Conservation (phyloP, 2,888 invertebrate species). For the Colostygia pectinataria region DNA sequence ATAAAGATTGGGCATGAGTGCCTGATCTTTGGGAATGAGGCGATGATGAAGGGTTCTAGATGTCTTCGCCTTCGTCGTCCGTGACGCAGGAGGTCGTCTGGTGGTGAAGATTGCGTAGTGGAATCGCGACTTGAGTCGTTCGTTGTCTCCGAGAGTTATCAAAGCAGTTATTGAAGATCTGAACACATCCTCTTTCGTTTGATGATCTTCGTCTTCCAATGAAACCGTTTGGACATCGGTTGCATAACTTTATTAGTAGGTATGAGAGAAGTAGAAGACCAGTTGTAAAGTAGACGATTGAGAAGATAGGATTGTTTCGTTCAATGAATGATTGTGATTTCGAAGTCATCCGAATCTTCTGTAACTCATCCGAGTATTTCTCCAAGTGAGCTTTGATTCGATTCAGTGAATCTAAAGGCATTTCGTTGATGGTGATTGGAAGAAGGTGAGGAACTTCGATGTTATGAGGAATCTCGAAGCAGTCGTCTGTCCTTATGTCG, state of each 20-base stretch:
- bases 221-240: constrained; percentile 1
- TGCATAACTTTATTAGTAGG: constrained; percentile 3
- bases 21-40: background rate
- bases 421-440: constrained; percentile 24
- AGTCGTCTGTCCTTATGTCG: constrained; percentile 29
- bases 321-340: constrained; percentile 13
- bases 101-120: background rate
- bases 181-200: constrained; percentile 14
- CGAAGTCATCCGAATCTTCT: constrained; percentile 8
- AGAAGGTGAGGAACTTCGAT: constrained; percentile 18
- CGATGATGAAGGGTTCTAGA: background rate
- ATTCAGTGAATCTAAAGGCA: too few relatives aligned
- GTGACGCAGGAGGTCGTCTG: constrained; percentile 1
- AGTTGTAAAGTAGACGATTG: constrained; percentile 14
- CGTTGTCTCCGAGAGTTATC: constrained; percentile 11
- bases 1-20: too few relatives aligned
- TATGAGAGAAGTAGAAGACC: constrained; percentile 5
- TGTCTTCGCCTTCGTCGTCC: constrained; percentile 11
- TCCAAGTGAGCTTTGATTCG: too few relatives aligned
- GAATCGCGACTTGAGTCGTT: background rate
- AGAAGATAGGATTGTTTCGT: background rate
- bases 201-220: background rate
- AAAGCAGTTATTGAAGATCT: constrained; percentile 32
- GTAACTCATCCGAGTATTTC: background rate
- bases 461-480: constrained; percentile 18